These are phyloP conservation scores for Nanorana parkeri DNA, from an alignment of 2,113 vertebrate species.

Conservation along the genomic window DNA sequence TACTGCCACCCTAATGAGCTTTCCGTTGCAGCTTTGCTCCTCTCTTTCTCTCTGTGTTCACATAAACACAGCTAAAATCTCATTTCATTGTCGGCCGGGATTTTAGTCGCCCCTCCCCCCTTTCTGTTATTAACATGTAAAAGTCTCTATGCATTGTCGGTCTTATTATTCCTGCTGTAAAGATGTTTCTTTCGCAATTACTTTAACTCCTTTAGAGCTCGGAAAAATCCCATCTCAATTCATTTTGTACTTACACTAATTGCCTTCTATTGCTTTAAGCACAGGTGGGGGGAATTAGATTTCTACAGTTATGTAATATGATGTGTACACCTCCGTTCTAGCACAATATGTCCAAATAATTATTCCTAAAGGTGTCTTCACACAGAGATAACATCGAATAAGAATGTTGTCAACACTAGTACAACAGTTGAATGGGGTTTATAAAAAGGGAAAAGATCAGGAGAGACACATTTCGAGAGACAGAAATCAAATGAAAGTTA, in stretches of 20 bases:
- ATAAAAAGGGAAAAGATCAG: no score
- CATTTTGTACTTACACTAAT: constrained; percentile 42
- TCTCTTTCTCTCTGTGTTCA: constrained; percentile 45
- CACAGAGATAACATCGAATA: no score
- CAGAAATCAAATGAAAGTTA: no score
- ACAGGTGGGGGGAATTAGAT: constrained; percentile 38
- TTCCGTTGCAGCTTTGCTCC: constrained; percentile 22
- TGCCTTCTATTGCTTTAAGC: constrained; percentile 38
- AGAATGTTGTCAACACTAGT: no score
- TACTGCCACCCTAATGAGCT: constrained; percentile 52
- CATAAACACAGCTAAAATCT: constrained; percentile 52
- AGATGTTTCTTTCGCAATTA: constrained; percentile 34
- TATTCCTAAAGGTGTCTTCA: no score
- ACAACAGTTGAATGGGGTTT: no score
- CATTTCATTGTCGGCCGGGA: constrained; percentile 45
- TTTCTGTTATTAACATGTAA: constrained; percentile 46
- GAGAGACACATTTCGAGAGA: no score
- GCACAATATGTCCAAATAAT: no score
- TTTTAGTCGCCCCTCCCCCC: background rate
- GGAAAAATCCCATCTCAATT: constrained; percentile 49
- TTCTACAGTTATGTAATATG: background rate
- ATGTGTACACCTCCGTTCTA: background rate
- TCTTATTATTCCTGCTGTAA: constrained; percentile 37
- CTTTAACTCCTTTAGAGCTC: constrained; percentile 55
- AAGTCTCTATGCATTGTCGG: constrained; percentile 37